These are phyloP conservation scores for Podargus strigoides DNA, from an alignment of 2,797 vertebrate species.

Conservation along the genomic window DNA sequence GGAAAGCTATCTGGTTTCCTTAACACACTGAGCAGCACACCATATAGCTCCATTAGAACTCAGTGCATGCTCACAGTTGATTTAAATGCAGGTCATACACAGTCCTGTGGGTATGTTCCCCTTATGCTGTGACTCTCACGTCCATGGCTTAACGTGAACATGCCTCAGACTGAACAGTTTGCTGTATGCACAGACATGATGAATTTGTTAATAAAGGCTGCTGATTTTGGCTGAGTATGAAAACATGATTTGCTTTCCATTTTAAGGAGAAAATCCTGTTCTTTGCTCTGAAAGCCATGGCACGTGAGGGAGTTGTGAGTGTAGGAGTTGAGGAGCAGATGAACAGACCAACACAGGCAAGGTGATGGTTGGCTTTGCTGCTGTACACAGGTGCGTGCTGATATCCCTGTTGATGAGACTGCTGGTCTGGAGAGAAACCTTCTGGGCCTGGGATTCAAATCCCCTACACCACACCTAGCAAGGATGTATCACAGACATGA, in stretches of 20 bases:
- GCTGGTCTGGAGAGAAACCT: not conserved
- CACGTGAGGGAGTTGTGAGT: not conserved
- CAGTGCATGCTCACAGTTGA: accelerated
- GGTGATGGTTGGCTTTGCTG: not conserved
- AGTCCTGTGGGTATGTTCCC: not conserved
- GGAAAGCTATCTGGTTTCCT: not conserved
- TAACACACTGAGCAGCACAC: accelerated
- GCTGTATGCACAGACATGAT: not conserved
- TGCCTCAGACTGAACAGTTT: not conserved
- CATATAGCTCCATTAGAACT: not conserved
- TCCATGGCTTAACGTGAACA: not conserved
- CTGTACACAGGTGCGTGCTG: not conserved
- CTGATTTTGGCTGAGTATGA: not conserved
- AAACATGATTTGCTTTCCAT: not conserved
- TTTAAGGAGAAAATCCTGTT: not conserved
- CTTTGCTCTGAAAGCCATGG: not conserved
- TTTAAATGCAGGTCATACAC: not conserved
- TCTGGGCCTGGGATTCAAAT: not conserved
- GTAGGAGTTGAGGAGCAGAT: not conserved
- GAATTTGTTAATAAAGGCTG: not conserved
- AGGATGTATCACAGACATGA: not conserved
- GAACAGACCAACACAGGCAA: not conserved
- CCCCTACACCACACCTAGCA: not conserved
- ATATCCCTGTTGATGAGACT: not conserved
- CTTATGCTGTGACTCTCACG: not conserved